phyloP scores from a whole-genome alignment of 2,888 invertebrate species.

The Epistrophella euchroma region DNA sequence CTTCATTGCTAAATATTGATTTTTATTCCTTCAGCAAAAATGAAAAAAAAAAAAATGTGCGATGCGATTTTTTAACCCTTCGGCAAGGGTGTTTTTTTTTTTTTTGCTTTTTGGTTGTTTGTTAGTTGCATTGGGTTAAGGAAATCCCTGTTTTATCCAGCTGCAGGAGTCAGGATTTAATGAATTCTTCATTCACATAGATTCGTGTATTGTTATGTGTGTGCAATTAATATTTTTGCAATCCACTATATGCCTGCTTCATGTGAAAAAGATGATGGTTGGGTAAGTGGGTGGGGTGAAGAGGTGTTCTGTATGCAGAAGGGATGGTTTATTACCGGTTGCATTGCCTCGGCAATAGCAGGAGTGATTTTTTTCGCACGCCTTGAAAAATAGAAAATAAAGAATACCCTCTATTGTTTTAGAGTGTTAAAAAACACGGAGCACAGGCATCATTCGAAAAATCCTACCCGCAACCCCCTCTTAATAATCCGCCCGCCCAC shows the following conservation, averaged over 20 bases:
- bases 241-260: slow-evolving; percentile 43
- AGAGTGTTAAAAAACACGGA: slow-evolving; percentile 65
- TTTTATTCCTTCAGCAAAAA: slow-evolving; percentile 68
- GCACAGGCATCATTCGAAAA: slow-evolving; percentile 9
- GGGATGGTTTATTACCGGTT: slow-evolving; percentile 71
- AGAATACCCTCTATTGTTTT: slow-evolving; percentile 56
- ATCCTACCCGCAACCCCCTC: background rate
- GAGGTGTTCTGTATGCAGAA: background rate
- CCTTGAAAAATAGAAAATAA: slow-evolving; percentile 65
- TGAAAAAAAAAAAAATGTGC: slow-evolving; percentile 35
- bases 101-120: background rate
- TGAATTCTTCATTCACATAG: slow-evolving; percentile 74
- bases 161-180: slow-evolving; percentile 71
- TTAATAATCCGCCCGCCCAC: background rate
- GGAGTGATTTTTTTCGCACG: slow-evolving; percentile 63
- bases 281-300: slow-evolving; percentile 2
- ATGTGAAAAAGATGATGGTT: background rate
- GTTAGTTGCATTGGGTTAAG: slow-evolving; percentile 38
- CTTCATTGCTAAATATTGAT: slow-evolving; percentile 74
- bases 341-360: slow-evolving; percentile 32
- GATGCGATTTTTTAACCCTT: slow-evolving; percentile 44
- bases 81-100: slow-evolving; percentile 32
- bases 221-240: slow-evolving; percentile 75
- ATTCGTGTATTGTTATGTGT: slow-evolving; percentile 75
- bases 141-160: slow-evolving; percentile 51